Conservation (phyloP, 1,140 invertebrate species). For the Leptestheria dahalacensis region DNA sequence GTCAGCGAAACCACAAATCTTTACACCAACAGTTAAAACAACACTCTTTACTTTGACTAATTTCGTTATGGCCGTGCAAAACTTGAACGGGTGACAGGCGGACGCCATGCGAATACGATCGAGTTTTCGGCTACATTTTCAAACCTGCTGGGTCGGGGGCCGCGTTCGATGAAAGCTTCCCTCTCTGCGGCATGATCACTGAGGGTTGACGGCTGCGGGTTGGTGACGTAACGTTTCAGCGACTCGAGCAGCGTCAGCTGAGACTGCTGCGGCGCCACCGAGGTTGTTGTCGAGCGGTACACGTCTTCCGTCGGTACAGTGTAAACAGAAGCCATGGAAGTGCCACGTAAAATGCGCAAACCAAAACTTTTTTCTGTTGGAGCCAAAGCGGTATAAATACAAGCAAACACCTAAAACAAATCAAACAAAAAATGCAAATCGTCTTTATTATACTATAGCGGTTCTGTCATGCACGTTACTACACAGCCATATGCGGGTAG, state of each 20-base stretch:
- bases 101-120: slow-evolving; percentile 25
- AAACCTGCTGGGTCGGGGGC: slow-evolving; percentile 38
- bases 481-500: too few relatives aligned
- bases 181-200: slow-evolving; percentile 22
- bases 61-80: too few relatives aligned
- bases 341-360: too few relatives aligned
- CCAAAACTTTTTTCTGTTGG: neutral
- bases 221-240: slow-evolving; percentile 39
- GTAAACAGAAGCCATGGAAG: slow-evolving; percentile 1
- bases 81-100: too few relatives aligned
- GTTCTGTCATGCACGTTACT: too few relatives aligned
- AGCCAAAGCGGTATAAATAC: neutral
- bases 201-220: slow-evolving; percentile 22
- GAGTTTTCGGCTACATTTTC: slow-evolving; percentile 17
- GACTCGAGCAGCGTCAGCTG: slow-evolving; percentile 39
- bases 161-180: slow-evolving; percentile 23
- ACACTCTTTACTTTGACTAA: too few relatives aligned
- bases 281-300: slow-evolving; percentile 44
- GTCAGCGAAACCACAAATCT: neutral
- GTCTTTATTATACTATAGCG: too few relatives aligned
- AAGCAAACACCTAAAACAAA: neutral
- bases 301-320: slow-evolving; percentile 28
- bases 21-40: too few relatives aligned
- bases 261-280: slow-evolving; percentile 26
- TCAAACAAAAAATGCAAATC: neutral